Evolutionary conservation across 2,888 invertebrate genomes (phyloP).

Genomic region (Ochlodes sylvanus): DNA sequence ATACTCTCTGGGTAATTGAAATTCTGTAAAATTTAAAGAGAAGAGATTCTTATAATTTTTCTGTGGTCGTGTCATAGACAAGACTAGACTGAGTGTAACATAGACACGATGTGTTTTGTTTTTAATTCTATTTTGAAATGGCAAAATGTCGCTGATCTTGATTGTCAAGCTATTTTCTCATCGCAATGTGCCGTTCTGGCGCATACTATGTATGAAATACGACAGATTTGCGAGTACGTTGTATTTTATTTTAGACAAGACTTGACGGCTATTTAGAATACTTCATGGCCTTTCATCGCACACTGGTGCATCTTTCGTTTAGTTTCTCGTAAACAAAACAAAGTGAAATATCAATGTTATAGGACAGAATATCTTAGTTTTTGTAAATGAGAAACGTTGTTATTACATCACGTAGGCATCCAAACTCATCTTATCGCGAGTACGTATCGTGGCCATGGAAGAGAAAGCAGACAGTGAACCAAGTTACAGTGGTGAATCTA

Average conservation of each 20-base stretch:
- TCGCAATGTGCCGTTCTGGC: conserved; percentile 84
- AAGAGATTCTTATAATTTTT: neutral
- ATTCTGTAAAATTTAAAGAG: no score
- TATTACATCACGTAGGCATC: conserved; percentile 55
- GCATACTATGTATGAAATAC: conserved; percentile 84
- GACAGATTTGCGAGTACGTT: conserved; percentile 80
- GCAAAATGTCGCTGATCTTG: conserved; percentile 84
- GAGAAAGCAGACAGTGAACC: conserved; percentile 79
- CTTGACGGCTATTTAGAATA: conserved; percentile 79
- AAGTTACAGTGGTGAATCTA: conserved; percentile 72
- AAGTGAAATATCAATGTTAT: conserved; percentile 70
- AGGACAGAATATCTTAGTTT: conserved; percentile 63
- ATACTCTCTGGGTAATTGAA: no score
- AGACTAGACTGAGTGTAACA: conserved; percentile 43
- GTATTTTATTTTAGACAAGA: conserved; percentile 83
- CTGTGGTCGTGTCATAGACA: conserved; percentile 41
- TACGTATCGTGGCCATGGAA: conserved; percentile 56
- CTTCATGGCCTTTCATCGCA: conserved; percentile 72
- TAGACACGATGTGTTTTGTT: conserved; percentile 66
- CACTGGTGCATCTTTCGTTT: conserved; percentile 65
- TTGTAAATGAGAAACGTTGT: conserved; percentile 59
- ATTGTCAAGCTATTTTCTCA: conserved; percentile 85
- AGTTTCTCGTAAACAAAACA: conserved; percentile 80
- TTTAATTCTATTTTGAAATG: conserved; percentile 70
- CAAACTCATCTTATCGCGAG: conserved; percentile 26